Percentiles rank a stretch among this genome's conserved stretches.
phyloP scores from a whole-genome alignment of 2,888 invertebrate species.

The Chymomyza caudatula region DNA sequence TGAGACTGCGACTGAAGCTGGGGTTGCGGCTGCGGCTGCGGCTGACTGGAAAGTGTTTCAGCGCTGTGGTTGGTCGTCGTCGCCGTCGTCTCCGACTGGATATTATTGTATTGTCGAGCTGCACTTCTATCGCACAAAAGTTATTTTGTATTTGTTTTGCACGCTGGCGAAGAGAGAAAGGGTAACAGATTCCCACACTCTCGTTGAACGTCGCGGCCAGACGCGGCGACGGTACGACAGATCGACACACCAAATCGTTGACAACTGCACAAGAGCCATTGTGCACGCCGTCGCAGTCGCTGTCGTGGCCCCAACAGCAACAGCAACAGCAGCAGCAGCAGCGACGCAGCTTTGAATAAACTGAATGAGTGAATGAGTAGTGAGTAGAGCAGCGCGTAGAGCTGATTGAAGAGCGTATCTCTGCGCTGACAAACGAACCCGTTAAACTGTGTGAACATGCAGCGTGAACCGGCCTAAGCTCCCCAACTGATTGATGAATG shows the following conservation, averaged over 20 bases:
- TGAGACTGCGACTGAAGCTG: not conserved
- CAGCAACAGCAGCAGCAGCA: slow-evolving; percentile 20
- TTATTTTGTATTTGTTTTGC: slow-evolving; percentile 60
- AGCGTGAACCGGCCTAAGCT: slow-evolving; percentile 10
- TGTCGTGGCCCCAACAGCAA: no score
- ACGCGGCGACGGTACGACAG: slow-evolving; percentile 13
- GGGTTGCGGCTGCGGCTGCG: not conserved
- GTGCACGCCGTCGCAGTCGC: no score
- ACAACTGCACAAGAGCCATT: slow-evolving; percentile 53
- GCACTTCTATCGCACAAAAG: slow-evolving; percentile 53
- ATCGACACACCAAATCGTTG: slow-evolving; percentile 43
- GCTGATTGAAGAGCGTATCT: not conserved
- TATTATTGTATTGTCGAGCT: slow-evolving; percentile 5
- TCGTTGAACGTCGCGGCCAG: slow-evolving; percentile 7
- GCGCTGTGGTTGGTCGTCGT: slow-evolving; percentile 57
- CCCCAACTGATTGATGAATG: slow-evolving; percentile 61
- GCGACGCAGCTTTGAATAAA: slow-evolving; percentile 41
- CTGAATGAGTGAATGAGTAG: slow-evolving; percentile 36
- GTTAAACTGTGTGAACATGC: not conserved
- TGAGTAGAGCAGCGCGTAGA: not conserved
- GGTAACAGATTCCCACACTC: slow-evolving; percentile 75
- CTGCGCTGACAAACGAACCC: not conserved
- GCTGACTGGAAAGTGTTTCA: slow-evolving; percentile 19
- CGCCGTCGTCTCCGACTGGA: slow-evolving; percentile 11
- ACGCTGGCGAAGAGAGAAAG: slow-evolving; percentile 59